phyloP scores from a whole-genome alignment of 2,888 invertebrate genomes.

The Eurytoma californica region DNA sequence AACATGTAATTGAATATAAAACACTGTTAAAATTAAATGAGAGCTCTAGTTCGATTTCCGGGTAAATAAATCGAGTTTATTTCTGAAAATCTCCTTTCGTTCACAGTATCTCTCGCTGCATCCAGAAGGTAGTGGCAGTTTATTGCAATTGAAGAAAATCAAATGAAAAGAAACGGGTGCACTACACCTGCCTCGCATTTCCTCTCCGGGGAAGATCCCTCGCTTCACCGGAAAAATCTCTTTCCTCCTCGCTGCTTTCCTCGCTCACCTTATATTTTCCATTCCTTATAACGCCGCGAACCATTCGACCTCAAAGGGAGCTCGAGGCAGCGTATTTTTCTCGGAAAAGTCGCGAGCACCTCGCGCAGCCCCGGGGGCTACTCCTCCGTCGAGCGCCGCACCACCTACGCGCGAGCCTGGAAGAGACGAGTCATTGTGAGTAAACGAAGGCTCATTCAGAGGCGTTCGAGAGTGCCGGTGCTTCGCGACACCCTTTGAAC shows the following conservation, averaged over 20 bases:
- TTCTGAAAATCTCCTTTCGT: not conserved
- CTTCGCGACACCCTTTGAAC: conserved; percentile 6
- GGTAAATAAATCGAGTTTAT: not conserved
- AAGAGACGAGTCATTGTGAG: conserved; percentile 15
- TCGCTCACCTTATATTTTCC: not conserved
- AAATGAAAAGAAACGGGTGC: conserved; percentile 22
- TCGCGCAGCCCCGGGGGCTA: not conserved
- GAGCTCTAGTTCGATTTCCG: no score
- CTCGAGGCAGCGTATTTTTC: conserved; percentile 30
- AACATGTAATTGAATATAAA: no score
- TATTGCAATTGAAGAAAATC: conserved; percentile 34
- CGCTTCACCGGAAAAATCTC: conserved; percentile 38
- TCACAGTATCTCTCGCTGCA: no score
- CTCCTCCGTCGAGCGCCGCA: not conserved
- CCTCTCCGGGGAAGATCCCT: not conserved
- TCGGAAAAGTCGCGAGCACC: conserved; percentile 42
- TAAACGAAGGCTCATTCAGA: conserved; percentile 16
- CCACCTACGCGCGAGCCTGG: not conserved
- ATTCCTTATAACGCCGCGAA: conserved; percentile 17
- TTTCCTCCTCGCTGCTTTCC: not conserved
- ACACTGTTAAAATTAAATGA: no score
- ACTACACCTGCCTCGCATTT: not conserved
- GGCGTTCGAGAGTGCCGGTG: conserved; percentile 26
- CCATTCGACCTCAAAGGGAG: conserved; percentile 38
- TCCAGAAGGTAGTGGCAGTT: not conserved